phyloP scores from a whole-genome alignment of 2,888 invertebrate species.

The Orthosia incerta region DNA sequence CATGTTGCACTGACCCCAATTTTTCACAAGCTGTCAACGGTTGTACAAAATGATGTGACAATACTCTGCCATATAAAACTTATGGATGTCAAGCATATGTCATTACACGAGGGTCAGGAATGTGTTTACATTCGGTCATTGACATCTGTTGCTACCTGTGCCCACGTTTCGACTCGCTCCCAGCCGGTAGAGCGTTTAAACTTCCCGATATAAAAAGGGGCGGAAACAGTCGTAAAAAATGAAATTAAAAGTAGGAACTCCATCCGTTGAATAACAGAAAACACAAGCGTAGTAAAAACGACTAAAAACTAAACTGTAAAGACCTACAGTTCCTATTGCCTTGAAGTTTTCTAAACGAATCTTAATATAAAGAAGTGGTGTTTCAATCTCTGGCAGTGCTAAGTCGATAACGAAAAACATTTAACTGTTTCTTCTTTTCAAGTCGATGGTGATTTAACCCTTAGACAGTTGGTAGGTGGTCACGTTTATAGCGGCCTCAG shows the following conservation, averaged over 20 bases:
- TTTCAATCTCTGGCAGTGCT: neutral
- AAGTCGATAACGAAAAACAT: neutral
- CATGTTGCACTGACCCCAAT: too few relatives aligned
- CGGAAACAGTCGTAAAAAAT: conserved; percentile 46
- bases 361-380: neutral
- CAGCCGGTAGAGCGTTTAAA: conserved; percentile 30
- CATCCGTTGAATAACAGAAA: conserved; percentile 8
- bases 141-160: conserved; percentile 40
- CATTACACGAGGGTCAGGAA: neutral
- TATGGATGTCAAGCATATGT: neutral
- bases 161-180: conserved; percentile 8
- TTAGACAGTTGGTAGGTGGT: too few relatives aligned
- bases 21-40: neutral
- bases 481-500: too few relatives aligned
- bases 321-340: conserved; percentile 31
- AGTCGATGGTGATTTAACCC: too few relatives aligned
- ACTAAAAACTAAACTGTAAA: conserved; percentile 1
- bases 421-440: neutral
- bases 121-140: conserved; percentile 30
- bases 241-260: conserved; percentile 23
- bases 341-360: conserved; percentile 23
- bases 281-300: neutral
- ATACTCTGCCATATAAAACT: too few relatives aligned
- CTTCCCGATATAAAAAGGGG: conserved; percentile 37
- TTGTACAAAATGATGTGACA: neutral